A percentile compares a stretch with the other conserved stretches of the same genome.
Evolutionary conservation across 2,888 invertebrate genomes (phyloP).

Genomic region (Hermaeophaga mercurialis): DNA sequence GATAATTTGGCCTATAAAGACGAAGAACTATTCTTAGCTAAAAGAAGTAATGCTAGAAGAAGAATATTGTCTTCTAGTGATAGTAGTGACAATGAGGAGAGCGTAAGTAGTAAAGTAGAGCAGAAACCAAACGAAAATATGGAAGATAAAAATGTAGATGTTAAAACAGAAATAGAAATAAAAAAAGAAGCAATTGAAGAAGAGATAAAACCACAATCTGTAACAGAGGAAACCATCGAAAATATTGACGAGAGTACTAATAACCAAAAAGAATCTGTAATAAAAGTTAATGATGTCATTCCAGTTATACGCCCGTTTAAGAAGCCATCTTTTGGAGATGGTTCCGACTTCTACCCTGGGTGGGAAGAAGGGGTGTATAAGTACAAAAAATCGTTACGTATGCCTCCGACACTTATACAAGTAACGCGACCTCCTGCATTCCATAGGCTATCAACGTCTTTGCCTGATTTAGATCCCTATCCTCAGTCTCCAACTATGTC

Average conservation of each 20-base stretch:
- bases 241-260: neutral
- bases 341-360: slow-evolving; percentile 75
- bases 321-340: slow-evolving; percentile 72
- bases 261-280: slow-evolving; percentile 26
- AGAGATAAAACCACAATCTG: slow-evolving; percentile 8
- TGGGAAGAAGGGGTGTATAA: slow-evolving; percentile 85
- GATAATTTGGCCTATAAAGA: no score
- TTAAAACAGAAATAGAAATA: slow-evolving; percentile 16
- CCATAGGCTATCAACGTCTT: slow-evolving; percentile 72
- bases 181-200: slow-evolving; percentile 15
- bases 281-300: slow-evolving; percentile 28
- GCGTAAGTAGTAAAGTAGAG: slow-evolving; percentile 2
- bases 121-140: slow-evolving; percentile 9
- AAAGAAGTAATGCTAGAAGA: slow-evolving; percentile 39
- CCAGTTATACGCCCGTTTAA: slow-evolving; percentile 52
- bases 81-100: slow-evolving; percentile 55
- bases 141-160: slow-evolving; percentile 8
- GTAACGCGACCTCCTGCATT: slow-evolving; percentile 75
- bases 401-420: slow-evolving; percentile 81
- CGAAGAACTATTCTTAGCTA: slow-evolving; percentile 33
- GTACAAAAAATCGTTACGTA: slow-evolving; percentile 80
- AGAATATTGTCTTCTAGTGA: slow-evolving; percentile 42
- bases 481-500: slow-evolving; percentile 73
- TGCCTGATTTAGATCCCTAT: slow-evolving; percentile 78
- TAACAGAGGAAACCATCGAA: slow-evolving; percentile 16